phyloP scores from a whole-genome alignment of 2,797 vertebrate species.

The Prunella strophiata region DNA sequence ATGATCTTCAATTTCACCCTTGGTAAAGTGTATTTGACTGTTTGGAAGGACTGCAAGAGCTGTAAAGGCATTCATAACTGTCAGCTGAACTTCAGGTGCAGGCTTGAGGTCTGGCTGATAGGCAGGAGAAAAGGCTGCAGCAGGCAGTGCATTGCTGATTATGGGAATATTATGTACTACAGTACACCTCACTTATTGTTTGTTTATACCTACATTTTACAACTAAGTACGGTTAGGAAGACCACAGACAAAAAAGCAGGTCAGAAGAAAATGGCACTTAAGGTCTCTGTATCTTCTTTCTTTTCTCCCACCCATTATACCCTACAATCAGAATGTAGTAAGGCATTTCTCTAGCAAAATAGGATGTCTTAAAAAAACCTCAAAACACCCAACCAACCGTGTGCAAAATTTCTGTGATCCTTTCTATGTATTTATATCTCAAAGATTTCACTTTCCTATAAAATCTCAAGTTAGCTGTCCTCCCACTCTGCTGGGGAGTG shows the following conservation, averaged over 20 bases:
- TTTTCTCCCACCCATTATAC: neutral
- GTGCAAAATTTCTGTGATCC: conserved; percentile 5
- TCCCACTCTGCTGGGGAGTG: conserved; percentile 63
- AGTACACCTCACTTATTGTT: neutral
- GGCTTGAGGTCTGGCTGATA: neutral
- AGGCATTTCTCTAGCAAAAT: neutral
- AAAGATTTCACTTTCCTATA: conserved; percentile 38
- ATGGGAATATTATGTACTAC: neutral
- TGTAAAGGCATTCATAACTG: neutral
- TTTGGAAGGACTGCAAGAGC: neutral
- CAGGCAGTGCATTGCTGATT: neutral
- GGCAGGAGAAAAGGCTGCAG: neutral
- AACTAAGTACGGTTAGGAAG: neutral
- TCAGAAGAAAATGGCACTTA: neutral
- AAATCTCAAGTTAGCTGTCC: conserved; percentile 51
- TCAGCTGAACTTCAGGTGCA: neutral
- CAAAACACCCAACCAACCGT: neutral
- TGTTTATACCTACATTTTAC: neutral
- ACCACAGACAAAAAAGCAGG: neutral
- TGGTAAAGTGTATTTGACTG: neutral
- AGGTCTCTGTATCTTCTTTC: neutral
- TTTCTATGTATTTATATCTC: conserved; percentile 37
- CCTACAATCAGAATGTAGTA: neutral
- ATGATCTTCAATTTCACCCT: neutral
- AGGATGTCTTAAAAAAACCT: neutral